Conservation (phyloP, 2,888 invertebrate species). For the Tinea pellionella region DNA sequence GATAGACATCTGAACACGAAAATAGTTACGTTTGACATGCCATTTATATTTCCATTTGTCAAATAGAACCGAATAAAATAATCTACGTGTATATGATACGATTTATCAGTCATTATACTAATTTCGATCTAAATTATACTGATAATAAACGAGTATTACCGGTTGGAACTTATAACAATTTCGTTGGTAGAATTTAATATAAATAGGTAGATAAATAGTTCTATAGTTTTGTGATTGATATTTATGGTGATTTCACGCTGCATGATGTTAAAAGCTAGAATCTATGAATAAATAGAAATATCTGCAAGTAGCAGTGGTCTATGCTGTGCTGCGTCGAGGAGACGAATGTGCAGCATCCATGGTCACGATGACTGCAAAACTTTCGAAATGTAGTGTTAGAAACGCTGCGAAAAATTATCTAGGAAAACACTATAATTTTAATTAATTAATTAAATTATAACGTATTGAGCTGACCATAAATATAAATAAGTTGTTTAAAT, state of each 20-base stretch:
- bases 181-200: background rate
- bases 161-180: background rate
- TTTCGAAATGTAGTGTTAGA: no score
- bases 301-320: no score
- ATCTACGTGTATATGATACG: constrained; percentile 7
- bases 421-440: background rate
- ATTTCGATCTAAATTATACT: constrained; percentile 12
- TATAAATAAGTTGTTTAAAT: no score
- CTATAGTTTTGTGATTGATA: background rate
- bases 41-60: constrained; percentile 63
- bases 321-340: no score
- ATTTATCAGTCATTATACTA: constrained; percentile 11
- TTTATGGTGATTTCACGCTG: background rate
- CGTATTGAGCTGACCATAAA: background rate
- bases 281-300: no score
- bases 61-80: constrained; percentile 20
- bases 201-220: background rate
- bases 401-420: no score
- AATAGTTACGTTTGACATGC: constrained; percentile 57
- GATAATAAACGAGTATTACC: constrained; percentile 3
- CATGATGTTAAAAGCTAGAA: no score
- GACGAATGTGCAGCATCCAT: no score
- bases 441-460: background rate
- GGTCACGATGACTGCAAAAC: no score
- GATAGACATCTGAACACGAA: constrained; percentile 56